phyloP scores from a whole-genome alignment of 2,888 invertebrate genomes.

The Stenotaenia linearis region DNA sequence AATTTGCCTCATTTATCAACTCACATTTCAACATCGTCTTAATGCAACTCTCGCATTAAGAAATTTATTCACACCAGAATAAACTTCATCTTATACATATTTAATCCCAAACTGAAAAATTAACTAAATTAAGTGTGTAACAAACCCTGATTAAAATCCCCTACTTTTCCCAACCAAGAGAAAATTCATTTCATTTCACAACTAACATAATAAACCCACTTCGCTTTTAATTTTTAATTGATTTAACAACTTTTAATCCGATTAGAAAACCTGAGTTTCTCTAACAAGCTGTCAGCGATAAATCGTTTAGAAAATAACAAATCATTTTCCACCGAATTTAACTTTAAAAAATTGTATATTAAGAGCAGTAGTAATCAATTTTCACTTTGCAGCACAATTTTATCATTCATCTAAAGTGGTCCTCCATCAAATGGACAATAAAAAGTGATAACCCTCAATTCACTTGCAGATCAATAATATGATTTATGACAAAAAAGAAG shows the following conservation, averaged over 20 bases:
- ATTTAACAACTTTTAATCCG: background rate
- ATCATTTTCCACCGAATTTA: background rate
- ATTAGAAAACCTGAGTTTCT: background rate
- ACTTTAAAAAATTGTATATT: background rate
- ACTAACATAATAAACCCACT: background rate
- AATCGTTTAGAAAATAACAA: background rate
- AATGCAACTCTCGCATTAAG: too few species aligned
- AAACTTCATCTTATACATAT: background rate
- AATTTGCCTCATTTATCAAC: too few species aligned
- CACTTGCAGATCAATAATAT: background rate
- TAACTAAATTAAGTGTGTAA: background rate
- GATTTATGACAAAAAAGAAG: background rate
- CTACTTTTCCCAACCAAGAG: background rate
- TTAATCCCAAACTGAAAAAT: too few species aligned
- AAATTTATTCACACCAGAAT: background rate
- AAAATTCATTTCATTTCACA: background rate
- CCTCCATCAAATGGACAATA: constrained; percentile 26
- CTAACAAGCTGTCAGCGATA: background rate
- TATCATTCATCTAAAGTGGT: constrained; percentile 26
- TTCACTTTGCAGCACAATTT: constrained; percentile 18
- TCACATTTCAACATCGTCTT: too few species aligned
- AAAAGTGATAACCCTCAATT: constrained; percentile 26
- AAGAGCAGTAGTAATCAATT: background rate
- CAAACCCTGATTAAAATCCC: background rate
- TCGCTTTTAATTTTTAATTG: background rate